Percentiles rank a stretch among this genome's conserved stretches.
These are phyloP conservation scores for Columbina picui DNA, from an alignment of 2,113 vertebrate genomes.

Conservation along the genomic window DNA sequence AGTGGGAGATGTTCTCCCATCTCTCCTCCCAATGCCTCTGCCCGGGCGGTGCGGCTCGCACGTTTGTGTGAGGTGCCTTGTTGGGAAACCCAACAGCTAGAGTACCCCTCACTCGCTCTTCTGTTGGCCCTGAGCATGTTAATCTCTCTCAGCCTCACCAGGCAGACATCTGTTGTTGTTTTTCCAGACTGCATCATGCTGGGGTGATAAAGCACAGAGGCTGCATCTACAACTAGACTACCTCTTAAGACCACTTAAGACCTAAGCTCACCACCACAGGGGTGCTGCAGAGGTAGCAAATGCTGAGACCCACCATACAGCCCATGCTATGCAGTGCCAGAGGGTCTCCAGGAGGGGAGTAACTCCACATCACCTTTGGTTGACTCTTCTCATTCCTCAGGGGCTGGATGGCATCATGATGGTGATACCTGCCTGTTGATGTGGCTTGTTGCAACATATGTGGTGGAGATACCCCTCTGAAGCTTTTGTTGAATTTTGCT, in stretches of 20 bases:
- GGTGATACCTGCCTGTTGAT: neutral
- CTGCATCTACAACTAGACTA: neutral
- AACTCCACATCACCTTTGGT: neutral
- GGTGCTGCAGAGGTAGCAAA: neutral
- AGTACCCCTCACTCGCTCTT: neutral
- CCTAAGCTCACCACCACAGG: neutral
- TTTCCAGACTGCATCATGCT: fast-evolving
- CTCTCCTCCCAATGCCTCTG: neutral
- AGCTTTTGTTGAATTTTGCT: neutral
- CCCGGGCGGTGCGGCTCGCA: fast-evolving
- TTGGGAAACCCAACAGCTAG: neutral
- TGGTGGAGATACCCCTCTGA: neutral
- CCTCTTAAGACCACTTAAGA: neutral
- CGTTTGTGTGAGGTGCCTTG: neutral
- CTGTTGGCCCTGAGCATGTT: fast-evolving
- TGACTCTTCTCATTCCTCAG: neutral
- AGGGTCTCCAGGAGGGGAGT: neutral
- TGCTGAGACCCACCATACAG: fast-evolving
- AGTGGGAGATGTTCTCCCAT: fast-evolving
- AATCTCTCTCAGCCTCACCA: neutral
- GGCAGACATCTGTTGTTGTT: slow-evolving; percentile 25
- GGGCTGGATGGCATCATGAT: neutral
- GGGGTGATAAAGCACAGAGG: neutral
- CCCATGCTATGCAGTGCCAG: neutral
- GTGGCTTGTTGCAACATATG: neutral